A percentile compares a stretch with the other conserved stretches of the same genome.
phyloP scores from a whole-genome alignment of 1,140 invertebrate species.

The Trichogramma pretiosum region DNA sequence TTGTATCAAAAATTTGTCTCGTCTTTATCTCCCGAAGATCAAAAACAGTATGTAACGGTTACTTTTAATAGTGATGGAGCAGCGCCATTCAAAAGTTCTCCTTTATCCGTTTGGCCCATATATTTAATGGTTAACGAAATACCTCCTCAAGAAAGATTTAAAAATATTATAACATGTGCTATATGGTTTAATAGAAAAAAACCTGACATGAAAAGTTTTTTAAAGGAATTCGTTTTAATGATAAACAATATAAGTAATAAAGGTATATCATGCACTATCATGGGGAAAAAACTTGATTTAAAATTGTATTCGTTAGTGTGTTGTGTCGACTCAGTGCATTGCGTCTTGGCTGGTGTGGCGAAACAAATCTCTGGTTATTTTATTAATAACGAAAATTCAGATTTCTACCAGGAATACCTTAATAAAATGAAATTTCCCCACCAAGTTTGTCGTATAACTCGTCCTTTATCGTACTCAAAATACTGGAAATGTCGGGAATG shows the following conservation, averaged over 20 bases:
- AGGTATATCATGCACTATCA: background rate
- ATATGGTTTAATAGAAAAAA: background rate
- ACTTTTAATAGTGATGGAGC: background rate
- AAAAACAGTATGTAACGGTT: background rate
- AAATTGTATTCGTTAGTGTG: background rate
- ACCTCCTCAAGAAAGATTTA: background rate
- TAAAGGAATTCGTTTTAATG: background rate
- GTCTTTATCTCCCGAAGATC: background rate
- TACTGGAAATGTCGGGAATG: too few species aligned
- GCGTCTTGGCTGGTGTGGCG: too few species aligned
- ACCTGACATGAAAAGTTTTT: conserved; percentile 6
- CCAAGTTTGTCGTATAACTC: background rate
- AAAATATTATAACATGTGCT: background rate
- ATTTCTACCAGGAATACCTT: background rate
- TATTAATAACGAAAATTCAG: too few species aligned
- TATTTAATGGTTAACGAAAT: background rate
- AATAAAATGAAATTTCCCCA: background rate
- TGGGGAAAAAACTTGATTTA: background rate
- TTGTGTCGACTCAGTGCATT: conserved; percentile 6
- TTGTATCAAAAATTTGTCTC: background rate
- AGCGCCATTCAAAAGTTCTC: background rate
- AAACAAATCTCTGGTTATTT: too few species aligned
- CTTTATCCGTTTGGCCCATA: background rate
- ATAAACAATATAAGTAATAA: background rate
- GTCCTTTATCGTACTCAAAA: background rate